phyloP scores from a whole-genome alignment of 1,140 invertebrate species.

The Penaeus vannamei region DNA sequence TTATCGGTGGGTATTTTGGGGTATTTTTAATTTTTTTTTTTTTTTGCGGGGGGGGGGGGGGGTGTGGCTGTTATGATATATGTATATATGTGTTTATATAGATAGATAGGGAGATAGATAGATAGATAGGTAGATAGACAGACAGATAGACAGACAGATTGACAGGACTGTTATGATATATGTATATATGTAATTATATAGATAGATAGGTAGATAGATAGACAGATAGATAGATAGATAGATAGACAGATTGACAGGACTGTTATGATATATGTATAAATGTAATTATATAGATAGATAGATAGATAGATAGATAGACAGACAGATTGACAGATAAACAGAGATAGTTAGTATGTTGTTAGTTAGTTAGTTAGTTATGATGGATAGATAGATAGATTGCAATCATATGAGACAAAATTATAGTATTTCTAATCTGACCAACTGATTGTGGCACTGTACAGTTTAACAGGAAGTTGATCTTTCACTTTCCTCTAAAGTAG shows the following conservation, averaged over 20 bases:
- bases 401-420: background rate
- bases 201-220: background rate
- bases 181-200: background rate
- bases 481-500: no score
- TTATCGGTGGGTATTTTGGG: slow-evolving; percentile 70
- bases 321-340: no score
- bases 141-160: no score
- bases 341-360: no score
- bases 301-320: no score
- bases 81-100: background rate
- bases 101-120: background rate
- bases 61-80: slow-evolving; percentile 13
- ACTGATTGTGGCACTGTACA: no score
- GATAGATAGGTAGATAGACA: background rate
- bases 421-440: no score
- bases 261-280: no score
- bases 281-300: no score
- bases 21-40: background rate
- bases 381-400: background rate
- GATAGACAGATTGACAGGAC: no score
- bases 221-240: background rate
- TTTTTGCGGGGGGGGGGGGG: background rate
- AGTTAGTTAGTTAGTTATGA: background rate
- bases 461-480: no score
- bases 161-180: no score